phyloP scores from a whole-genome alignment of 2,888 invertebrate species.

The Eristalinus aeneus region DNA sequence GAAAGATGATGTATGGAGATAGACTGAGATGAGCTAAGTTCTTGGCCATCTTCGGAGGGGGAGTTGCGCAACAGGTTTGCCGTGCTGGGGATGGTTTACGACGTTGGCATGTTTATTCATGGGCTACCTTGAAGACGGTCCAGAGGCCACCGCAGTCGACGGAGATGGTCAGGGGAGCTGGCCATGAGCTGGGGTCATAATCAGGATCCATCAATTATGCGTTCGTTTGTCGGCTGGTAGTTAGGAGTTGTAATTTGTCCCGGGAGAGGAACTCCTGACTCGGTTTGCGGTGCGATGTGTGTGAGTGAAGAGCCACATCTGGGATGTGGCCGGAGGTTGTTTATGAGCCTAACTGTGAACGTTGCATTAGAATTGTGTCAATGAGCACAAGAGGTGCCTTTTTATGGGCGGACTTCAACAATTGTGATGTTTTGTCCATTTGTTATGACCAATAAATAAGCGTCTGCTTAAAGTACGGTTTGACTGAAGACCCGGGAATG shows the following conservation, averaged over 20 bases:
- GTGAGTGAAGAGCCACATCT: constrained; percentile 40
- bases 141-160: constrained; percentile 38
- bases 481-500: background rate
- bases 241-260: constrained; percentile 29
- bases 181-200: constrained; percentile 29
- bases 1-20: constrained; percentile 60
- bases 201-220: constrained; percentile 57
- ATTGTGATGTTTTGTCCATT: background rate
- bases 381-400: background rate
- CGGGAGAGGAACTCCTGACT: background rate
- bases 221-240: constrained; percentile 53
- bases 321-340: constrained; percentile 30
- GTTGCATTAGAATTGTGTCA: constrained; percentile 40
- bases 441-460: background rate
- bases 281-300: no score
- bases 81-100: background rate
- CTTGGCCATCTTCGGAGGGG: no score
- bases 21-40: background rate
- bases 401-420: background rate
- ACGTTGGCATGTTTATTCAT: background rate
- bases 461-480: background rate
- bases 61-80: background rate
- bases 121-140: background rate
- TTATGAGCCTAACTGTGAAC: constrained; percentile 22
- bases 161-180: background rate